Evolutionary conservation across 2,113 vertebrate genomes (phyloP).

Genomic region (Gavialis gangeticus): DNA sequence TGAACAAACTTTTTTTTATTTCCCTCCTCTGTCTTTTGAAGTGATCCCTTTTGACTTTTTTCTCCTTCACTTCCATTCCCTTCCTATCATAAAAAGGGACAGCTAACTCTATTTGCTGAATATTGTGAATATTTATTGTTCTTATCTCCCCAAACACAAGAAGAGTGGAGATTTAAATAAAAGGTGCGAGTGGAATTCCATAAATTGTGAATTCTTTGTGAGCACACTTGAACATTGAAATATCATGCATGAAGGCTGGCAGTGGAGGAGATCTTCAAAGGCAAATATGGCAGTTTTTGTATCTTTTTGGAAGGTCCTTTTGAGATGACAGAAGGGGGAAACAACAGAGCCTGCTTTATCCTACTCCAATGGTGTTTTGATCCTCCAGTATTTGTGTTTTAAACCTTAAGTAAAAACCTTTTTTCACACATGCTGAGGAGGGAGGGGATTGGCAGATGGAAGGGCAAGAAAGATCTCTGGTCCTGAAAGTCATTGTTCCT

Average conservation of each 20-base stretch:
- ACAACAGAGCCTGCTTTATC: not conserved
- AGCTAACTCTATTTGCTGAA: conserved; percentile 37
- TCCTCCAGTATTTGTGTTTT: conserved; percentile 8
- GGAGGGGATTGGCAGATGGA: conserved; percentile 12
- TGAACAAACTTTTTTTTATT: conserved; percentile 7
- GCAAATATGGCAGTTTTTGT: not conserved
- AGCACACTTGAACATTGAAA: not conserved
- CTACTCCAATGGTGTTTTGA: not conserved
- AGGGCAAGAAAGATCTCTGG: not conserved
- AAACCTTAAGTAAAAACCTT: not conserved
- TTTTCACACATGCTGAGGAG: not conserved
- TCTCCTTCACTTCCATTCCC: not conserved
- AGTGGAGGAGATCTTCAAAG: not conserved
- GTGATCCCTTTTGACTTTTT: conserved; percentile 17
- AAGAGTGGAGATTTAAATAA: conserved; percentile 7
- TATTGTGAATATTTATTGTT: conserved; percentile 32
- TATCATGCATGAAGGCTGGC: not conserved
- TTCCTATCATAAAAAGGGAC: not conserved
- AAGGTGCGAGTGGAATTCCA: conserved; percentile 29
- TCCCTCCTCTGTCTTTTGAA: not conserved
- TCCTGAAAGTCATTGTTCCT: not conserved
- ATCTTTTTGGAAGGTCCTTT: not conserved
- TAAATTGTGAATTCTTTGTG: conserved; percentile 28
- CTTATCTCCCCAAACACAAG: conserved; percentile 14
- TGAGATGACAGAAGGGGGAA: not conserved